Evolutionary conservation across 2,888 invertebrate species (phyloP), one percentile per base, ranked within the genome.

Genomic region (Conomelus anceps): DNA sequence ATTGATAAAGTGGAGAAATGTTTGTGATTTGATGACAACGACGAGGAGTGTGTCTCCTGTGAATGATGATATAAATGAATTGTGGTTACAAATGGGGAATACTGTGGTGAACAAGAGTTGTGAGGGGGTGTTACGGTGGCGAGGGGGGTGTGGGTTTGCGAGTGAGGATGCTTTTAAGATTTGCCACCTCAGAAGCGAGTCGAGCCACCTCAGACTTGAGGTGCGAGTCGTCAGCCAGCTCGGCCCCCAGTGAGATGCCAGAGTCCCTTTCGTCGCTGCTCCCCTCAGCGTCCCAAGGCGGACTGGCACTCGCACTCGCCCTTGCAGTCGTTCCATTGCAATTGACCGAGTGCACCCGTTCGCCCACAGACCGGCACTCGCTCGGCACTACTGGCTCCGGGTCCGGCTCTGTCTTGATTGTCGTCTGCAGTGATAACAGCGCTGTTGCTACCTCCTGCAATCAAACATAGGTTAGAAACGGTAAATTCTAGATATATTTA

Each of bases 251-350:
- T 0, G 98, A 98, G 91, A 98, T 98, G 7, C 98, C 98, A 0
- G 98, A 98, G 92, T 98, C 98, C 9, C 98, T 94, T 93, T 98
- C 98, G 93, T 98, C 98, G 92, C 97, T 97, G 89, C 97, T 98
- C 29, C 98, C 98, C 92, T 98, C 98, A 29, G 96, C 97, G 93
- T 97, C 97, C 96, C 97, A 97, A 0, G 97, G 96, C 3, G 97
- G 97, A 17, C 97, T 97, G 22, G 97, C 96, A 11, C 97, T 97
- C n/a, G 96, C 96, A 85, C 96, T 63, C 63, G n/a, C n/a, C n/a
- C n/a, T n/a, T n/a, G n/a, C n/a, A n/a, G n/a, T n/a, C n/a, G n/a
- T n/a, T n/a, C n/a, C n/a, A n/a, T n/a, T n/a, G n/a, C n/a, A n/a
- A n/a, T n/a, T n/a, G n/a, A n/a, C n/a, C n/a, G 94, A 88, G 96